Conservation (phyloP, 2,888 invertebrate genomes). For the Cantharis rustica region DNA sequence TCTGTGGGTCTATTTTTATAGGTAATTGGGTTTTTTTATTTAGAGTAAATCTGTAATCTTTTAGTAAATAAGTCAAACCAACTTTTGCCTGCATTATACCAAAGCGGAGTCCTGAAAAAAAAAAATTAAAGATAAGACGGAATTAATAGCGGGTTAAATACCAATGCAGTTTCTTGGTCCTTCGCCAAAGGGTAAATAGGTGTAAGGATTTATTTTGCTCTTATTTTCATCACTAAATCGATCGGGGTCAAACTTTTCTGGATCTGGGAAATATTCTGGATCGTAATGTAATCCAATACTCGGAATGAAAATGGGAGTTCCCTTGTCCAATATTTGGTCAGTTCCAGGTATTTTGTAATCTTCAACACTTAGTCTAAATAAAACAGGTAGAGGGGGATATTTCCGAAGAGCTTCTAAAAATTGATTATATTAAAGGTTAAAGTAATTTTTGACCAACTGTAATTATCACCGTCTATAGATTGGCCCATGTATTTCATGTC, state of each 20-base stretch:
- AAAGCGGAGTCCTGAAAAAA: not conserved
- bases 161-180: not conserved
- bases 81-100: not conserved
- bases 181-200: not conserved
- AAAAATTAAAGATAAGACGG: not conserved
- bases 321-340: conserved; percentile 34
- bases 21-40: not conserved
- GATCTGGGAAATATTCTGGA: not conserved
- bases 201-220: not conserved
- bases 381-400: conserved; percentile 42
- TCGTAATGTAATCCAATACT: conserved; percentile 23
- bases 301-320: conserved; percentile 31
- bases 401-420: conserved; percentile 47
- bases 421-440: not conserved
- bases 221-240: not conserved
- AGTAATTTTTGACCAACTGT: not conserved
- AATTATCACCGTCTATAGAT: conserved; percentile 25
- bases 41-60: not conserved
- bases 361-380: conserved; percentile 29
- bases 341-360: conserved; percentile 32
- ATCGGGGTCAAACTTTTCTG: not conserved
- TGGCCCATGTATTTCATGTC: conserved; percentile 40
- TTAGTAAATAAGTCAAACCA: not conserved
- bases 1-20: not conserved
- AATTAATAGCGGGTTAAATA: not conserved